Percentiles rank a stretch among this genome's conserved stretches.
These are phyloP conservation scores for Brotogeris chrysoptera DNA, from an alignment of 2,797 vertebrate genomes.

Conservation along the genomic window DNA sequence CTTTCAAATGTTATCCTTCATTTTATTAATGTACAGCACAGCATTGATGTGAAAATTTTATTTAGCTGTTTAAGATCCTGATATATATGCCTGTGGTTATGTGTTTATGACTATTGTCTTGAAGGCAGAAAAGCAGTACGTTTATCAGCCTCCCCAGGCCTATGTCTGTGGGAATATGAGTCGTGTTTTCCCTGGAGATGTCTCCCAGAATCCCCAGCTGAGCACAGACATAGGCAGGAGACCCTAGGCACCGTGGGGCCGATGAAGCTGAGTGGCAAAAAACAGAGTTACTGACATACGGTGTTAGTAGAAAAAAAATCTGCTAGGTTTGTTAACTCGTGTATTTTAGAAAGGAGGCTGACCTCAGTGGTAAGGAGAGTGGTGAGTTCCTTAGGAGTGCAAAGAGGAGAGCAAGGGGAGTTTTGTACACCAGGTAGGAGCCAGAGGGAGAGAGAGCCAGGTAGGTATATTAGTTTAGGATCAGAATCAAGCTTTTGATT, in stretches of 20 bases:
- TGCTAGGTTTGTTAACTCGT: neutral
- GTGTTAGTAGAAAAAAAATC: neutral
- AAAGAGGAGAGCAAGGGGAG: neutral
- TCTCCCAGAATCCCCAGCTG: neutral
- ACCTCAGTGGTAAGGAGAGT: neutral
- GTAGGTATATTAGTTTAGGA: neutral
- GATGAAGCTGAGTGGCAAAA: neutral
- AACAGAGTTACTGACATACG: neutral
- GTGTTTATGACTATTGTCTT: neutral
- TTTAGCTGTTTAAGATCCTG: neutral
- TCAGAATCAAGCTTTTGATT: conserved; percentile 4
- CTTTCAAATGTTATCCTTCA: neutral
- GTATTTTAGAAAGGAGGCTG: neutral
- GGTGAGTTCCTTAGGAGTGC: neutral
- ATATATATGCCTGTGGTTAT: neutral
- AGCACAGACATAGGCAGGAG: rapidly evolving
- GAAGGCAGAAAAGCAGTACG: neutral
- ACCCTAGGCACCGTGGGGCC: rapidly evolving
- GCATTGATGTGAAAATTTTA: neutral
- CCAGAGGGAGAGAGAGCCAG: neutral
- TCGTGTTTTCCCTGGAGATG: neutral
- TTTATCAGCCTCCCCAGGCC: neutral
- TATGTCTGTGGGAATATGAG: neutral
- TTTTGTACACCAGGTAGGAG: neutral
- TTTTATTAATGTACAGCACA: neutral